A percentile compares a stretch with the other conserved stretches of the same genome.
These are phyloP conservation scores for Oriolus oriolus DNA, from an alignment of 2,113 vertebrate genomes.

Conservation along the genomic window DNA sequence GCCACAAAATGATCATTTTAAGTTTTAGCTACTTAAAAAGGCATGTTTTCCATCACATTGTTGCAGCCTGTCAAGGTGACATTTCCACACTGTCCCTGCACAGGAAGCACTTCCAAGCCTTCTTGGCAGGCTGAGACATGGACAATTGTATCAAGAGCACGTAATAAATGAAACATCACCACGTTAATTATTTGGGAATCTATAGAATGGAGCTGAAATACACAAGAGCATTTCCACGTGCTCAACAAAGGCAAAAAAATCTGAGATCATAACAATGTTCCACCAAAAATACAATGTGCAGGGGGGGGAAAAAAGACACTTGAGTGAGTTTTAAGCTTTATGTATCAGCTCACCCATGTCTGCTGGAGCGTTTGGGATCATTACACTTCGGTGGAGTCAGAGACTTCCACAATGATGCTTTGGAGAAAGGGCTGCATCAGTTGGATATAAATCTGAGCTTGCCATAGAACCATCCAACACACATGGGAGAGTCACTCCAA, in stretches of 20 bases:
- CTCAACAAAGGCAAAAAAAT: background rate
- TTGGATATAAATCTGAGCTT: background rate
- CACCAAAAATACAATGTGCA: background rate
- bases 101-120: background rate
- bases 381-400: background rate
- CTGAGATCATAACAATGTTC: accelerated
- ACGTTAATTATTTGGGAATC: background rate
- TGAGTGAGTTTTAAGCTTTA: background rate
- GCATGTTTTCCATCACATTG: background rate
- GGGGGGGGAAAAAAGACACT: background rate
- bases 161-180: background rate
- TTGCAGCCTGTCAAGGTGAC: background rate
- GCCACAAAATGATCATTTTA: background rate
- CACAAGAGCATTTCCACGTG: background rate
- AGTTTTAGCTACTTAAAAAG: background rate
- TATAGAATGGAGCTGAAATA: background rate
- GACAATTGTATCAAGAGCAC: background rate
- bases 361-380: background rate
- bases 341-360: background rate
- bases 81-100: background rate
- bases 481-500: background rate
- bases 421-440: background rate
- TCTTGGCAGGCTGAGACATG: background rate
- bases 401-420: background rate
- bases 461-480: background rate